phyloP scores from a whole-genome alignment of 2,797 vertebrate genomes.

The Leontocebus nigricollis region DNA sequence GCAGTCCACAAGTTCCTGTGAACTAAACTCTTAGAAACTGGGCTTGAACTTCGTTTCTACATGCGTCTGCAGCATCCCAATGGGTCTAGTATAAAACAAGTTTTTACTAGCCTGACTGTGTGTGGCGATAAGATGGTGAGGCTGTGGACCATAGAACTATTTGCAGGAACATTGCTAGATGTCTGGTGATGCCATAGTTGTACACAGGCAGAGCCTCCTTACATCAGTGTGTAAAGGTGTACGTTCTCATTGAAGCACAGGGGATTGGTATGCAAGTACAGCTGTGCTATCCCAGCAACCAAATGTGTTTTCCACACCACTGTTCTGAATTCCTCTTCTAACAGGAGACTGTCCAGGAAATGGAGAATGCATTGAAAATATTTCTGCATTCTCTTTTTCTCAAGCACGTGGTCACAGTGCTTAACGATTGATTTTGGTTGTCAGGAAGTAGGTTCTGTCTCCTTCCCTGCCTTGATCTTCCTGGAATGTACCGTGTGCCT shows the following conservation, averaged over 20 bases:
- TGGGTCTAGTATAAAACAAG: background rate
- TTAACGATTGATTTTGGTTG: background rate
- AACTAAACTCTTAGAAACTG: background rate
- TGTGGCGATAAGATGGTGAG: background rate
- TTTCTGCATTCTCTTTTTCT: background rate
- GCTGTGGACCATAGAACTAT: background rate
- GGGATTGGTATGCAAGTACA: background rate
- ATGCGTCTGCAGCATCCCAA: background rate
- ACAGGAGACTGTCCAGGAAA: background rate
- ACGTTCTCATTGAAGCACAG: background rate
- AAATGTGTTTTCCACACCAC: background rate
- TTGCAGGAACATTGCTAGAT: background rate
- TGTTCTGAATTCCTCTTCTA: slow-evolving; percentile 21
- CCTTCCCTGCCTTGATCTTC: background rate
- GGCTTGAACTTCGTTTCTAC: background rate
- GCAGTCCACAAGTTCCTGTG: background rate
- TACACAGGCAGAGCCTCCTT: background rate
- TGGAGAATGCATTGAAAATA: background rate
- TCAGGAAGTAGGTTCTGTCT: background rate
- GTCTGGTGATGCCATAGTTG: background rate
- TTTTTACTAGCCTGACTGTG: background rate
- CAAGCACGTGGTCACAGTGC: background rate
- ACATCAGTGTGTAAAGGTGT: background rate
- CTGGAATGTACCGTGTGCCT: background rate
- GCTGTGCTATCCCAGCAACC: background rate